Evolutionary conservation across 2,888 invertebrate species (phyloP), one percentile per base, ranked within the genome.

Genomic region (Smittia sp.): DNA sequence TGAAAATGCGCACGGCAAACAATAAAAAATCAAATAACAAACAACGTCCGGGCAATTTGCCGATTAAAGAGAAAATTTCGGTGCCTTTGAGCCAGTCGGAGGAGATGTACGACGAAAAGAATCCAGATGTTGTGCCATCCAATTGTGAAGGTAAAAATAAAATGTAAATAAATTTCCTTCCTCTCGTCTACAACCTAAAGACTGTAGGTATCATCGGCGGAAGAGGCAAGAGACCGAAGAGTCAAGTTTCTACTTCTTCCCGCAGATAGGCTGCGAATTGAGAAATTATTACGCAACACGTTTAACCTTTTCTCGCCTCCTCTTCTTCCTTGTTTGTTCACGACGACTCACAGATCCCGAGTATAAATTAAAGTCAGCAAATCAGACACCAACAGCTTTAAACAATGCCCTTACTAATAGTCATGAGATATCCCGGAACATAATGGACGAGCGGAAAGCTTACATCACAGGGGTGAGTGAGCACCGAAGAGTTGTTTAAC

Each of bases 41-140:
- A 79, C 85, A 86, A 78, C 84, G 89, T 78, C 88, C 88, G 15
- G 84, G 85, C 78, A 85, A 85, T 81, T 83, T 87, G 76, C 84
- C 86, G 77, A 85, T 86, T 79, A 88, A 87, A 81, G 86, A 89
- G 81, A 90, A 90, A 83, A 88, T 87, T 76, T 85, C 88, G 74
- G 83, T 89, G 80, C 89, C 89, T 77, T 85, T 86, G 76, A 85
- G 85, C 77, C 86, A 85, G 77, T 86, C 88, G 20, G 89, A 90
- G 76, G 90, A 90, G 79, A 87, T 91, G 79, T 90, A 91, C 78
- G 94, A 94, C 79, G 94, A 95, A 82, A 90, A 90, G 81, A 94
- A 94, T 84, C 94, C 94, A 27, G 94, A 94, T 80, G 92, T 94
- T 76, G 91, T 94, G 75, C 93, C 94, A 27, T 88, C 90, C 77